Evolutionary conservation across 1,140 invertebrate species (phyloP), one percentile per base, ranked within the genome.

Genomic region (Drosophila ficusphila): DNA sequence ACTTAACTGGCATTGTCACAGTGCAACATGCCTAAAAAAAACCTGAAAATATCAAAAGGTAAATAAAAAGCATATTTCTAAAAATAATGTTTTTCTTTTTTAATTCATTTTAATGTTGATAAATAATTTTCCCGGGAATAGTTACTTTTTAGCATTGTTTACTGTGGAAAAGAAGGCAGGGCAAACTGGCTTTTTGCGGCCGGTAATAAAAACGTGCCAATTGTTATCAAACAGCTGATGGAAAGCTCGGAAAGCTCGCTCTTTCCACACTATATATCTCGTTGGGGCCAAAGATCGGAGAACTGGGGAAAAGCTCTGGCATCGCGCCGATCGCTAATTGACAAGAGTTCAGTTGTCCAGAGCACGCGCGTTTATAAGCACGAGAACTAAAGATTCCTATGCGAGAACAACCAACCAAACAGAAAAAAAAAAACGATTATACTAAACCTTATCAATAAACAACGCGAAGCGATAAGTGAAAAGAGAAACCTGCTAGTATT

Each of bases 201-300:
- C 23, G 27, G n/a, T 47, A 12, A 11, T 16, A 38, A 14, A 36
- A 29, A 18, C 14, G 21, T 57, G 21, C 25, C 23, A 14, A 19
- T 27, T 61, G 33, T 73, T 41, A 73, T 53, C 69, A 73, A 27
- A 52, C 41, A 39, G 56, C 69, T 73, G 69, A 53, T 34, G 4
- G 8, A 72, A 62, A 62, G 69, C 68, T 53, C 14, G 5, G 3
- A 53, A 73, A 72, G 33, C 53, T 71, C 52, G 29, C 65, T 46
- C 21, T 42, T 36, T 51, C 12, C 21, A 12, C 14, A n/a, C 19
- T 18, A n/a, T 19, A 41, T 12, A 27, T 14, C 44, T 18, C 60
- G 1, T 27, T 69, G 39, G 54, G 41, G 47, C 47, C 29, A 73
- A 68, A 68, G 64, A 68, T 68, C 64, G 51, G 42, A 42, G 34